phyloP scores from a whole-genome alignment of 64 coral and sea anemone species.

The Dendronephthya gigantea region DNA sequence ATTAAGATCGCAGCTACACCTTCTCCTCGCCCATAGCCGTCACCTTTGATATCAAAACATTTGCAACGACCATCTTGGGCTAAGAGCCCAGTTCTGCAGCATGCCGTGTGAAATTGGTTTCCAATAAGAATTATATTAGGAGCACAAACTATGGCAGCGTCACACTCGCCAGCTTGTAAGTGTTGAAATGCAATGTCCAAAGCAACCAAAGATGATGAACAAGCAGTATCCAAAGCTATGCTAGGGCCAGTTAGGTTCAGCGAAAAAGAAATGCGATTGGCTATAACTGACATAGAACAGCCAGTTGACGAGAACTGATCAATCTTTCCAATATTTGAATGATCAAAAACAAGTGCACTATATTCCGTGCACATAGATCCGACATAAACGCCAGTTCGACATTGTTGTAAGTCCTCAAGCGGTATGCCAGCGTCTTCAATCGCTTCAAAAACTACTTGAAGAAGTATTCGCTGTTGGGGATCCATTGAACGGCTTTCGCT shows the following conservation, averaged over 20 bases:
- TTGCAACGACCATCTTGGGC: slow-evolving; percentile 10
- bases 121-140: slow-evolving; percentile 16
- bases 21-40: slow-evolving; percentile 79
- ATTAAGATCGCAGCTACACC: slow-evolving; percentile 63
- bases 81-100: neutral
- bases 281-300: slow-evolving; percentile 42
- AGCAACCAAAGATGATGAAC: slow-evolving; percentile 53
- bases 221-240: slow-evolving; percentile 56
- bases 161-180: slow-evolving; percentile 39
- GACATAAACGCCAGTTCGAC: slow-evolving; percentile 62
- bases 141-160: slow-evolving; percentile 45
- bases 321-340: slow-evolving; percentile 32
- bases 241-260: slow-evolving; percentile 81
- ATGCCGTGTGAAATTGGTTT: neutral
- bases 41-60: slow-evolving; percentile 19
- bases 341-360: slow-evolving; percentile 4
- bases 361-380: slow-evolving; percentile 66
- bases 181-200: slow-evolving; percentile 41
- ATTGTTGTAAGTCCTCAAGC: slow-evolving; percentile 59
- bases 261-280: slow-evolving; percentile 69
- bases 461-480: neutral
- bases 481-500: neutral
- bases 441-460: slow-evolving; percentile 10
- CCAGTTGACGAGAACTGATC: slow-evolving; percentile 78
- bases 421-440: slow-evolving; percentile 52